Conservation (phyloP, 2,797 vertebrate species). For the Melanotaenia boesemani region DNA sequence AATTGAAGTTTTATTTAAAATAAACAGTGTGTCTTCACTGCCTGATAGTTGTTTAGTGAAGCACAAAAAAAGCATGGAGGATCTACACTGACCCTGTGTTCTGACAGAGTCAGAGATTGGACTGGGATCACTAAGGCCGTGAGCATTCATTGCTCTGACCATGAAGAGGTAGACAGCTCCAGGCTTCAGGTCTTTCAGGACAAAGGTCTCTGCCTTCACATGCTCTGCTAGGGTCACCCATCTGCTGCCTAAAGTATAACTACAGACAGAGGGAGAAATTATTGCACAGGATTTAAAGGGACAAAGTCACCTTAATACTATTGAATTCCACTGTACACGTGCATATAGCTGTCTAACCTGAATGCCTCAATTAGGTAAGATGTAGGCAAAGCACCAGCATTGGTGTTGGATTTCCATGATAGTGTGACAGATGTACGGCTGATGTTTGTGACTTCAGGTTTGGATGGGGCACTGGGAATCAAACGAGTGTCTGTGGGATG, state of each 20-base stretch:
- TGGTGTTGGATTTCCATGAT: conserved; percentile 91
- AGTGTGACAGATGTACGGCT: conserved; percentile 90
- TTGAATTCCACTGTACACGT: neutral
- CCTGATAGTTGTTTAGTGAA: neutral
- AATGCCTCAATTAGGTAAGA: conserved; percentile 96
- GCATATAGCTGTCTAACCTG: conserved; percentile 83
- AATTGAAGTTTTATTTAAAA: neutral
- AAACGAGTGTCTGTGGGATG: conserved; percentile 91
- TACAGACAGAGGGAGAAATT: conserved; percentile 56
- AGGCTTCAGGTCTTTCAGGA: conserved; percentile 91
- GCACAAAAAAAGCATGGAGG: neutral
- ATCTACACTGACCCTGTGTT: conserved; percentile 88
- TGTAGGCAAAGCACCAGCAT: conserved; percentile 87
- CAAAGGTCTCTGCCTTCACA: conserved; percentile 90
- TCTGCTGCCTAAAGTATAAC: conserved; percentile 93
- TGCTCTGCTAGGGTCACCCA: conserved; percentile 96
- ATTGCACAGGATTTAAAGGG: conserved; percentile 13
- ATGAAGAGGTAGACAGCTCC: conserved; percentile 96
- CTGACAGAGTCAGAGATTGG: conserved; percentile 95
- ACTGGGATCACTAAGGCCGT: conserved; percentile 97
- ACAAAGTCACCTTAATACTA: neutral
- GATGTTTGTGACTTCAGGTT: conserved; percentile 93
- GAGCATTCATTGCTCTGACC: conserved; percentile 92
- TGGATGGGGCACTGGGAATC: conserved; percentile 92
- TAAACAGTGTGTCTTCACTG: neutral